A percentile compares a stretch with the other conserved stretches of the same genome.
Evolutionary conservation across 2,888 invertebrate species (phyloP).

Genomic region (Octodonta nipae): DNA sequence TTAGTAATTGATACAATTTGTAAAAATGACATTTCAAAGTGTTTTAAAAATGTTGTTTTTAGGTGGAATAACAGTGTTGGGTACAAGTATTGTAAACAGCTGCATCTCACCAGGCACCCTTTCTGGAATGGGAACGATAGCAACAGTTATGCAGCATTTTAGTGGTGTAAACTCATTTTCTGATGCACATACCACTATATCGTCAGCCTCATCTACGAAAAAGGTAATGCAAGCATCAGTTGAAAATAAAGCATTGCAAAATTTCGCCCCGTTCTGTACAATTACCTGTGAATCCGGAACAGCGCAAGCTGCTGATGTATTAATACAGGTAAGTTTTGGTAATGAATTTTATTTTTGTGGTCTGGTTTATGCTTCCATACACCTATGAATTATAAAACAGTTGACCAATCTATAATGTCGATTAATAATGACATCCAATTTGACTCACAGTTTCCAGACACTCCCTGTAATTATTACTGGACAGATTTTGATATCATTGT

Average conservation of each 20-base stretch:
- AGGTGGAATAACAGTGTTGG: conserved; percentile 59
- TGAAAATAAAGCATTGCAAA: conserved; percentile 62
- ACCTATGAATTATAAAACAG: too few species aligned
- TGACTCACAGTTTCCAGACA: not conserved
- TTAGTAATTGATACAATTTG: too few species aligned
- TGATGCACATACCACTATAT: conserved; percentile 3
- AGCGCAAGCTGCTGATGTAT: conserved; percentile 77
- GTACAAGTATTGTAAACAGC: conserved; percentile 63
- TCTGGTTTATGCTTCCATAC: too few species aligned
- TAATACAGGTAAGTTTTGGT: conserved; percentile 69
- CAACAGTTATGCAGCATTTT: conserved; percentile 50
- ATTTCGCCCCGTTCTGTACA: conserved; percentile 78
- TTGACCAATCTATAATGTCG: too few species aligned
- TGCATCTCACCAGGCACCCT: conserved; percentile 55
- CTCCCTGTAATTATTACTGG: too few species aligned
- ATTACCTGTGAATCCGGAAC: conserved; percentile 40
- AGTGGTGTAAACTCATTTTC: conserved; percentile 33
- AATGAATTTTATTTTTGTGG: conserved; percentile 23
- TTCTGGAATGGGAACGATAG: conserved; percentile 39
- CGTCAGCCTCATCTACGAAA: conserved; percentile 28
- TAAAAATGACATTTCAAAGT: too few species aligned
- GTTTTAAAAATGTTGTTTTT: too few species aligned
- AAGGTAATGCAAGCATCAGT: conserved; percentile 36
- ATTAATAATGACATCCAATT: too few species aligned
- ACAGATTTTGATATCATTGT: too few species aligned